Evolutionary conservation across 1,140 invertebrate species (phyloP).

Genomic region (Lordiphosa collinella): DNA sequence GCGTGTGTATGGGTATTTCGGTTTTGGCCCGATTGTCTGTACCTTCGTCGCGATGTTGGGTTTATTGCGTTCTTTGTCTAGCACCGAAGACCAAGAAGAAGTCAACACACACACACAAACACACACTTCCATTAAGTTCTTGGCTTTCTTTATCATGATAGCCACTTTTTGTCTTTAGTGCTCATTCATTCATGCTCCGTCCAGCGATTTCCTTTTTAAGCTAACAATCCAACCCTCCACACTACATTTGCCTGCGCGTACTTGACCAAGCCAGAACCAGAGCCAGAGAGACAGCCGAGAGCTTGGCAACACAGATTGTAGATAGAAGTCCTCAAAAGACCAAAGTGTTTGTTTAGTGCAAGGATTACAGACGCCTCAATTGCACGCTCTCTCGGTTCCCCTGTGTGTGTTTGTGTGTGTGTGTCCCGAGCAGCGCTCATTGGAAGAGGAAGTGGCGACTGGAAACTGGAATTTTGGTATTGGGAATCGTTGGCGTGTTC

Average conservation of each 20-base stretch:
- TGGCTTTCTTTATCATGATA: slow-evolving; percentile 31
- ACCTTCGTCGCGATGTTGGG: slow-evolving; percentile 37
- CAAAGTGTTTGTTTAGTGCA: slow-evolving; percentile 34
- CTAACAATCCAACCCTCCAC: slow-evolving; percentile 56
- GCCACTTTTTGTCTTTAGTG: slow-evolving; percentile 7
- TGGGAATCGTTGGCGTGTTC: slow-evolving; percentile 52
- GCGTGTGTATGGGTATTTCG: slow-evolving; percentile 48
- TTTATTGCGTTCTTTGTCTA: slow-evolving; percentile 73
- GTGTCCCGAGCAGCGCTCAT: slow-evolving; percentile 30
- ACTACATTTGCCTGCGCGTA: slow-evolving; percentile 64
- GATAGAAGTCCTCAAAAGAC: slow-evolving; percentile 19
- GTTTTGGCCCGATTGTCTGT: slow-evolving; percentile 64
- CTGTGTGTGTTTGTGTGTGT: slow-evolving; percentile 4
- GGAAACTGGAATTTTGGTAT: slow-evolving; percentile 55
- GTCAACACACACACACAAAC: slow-evolving; percentile 6
- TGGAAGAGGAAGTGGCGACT: slow-evolving; percentile 74
- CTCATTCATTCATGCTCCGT: slow-evolving; percentile 35
- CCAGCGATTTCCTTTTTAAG: slow-evolving; percentile 70
- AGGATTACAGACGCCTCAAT: slow-evolving; percentile 51
- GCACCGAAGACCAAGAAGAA: slow-evolving; percentile 17
- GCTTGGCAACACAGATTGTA: slow-evolving; percentile 5
- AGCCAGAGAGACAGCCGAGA: slow-evolving; percentile 15
- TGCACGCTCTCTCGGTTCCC: slow-evolving; percentile 10
- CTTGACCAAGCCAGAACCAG: slow-evolving; percentile 64
- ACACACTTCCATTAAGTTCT: slow-evolving; percentile 37